Conservation (phyloP, 2,888 invertebrate species). For the Bibio marci region DNA sequence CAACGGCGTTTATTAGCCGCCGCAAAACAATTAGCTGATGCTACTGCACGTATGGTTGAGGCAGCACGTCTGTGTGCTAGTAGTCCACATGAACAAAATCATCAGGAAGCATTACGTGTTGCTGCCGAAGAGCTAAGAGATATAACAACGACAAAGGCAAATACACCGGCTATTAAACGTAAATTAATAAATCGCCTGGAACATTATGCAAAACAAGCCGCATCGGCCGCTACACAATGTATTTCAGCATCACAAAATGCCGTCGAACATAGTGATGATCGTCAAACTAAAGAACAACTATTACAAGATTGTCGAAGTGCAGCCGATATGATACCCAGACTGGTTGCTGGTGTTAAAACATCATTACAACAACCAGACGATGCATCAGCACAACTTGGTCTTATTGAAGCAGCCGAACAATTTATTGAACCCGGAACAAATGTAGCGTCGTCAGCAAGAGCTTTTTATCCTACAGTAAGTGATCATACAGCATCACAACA, state of each 20-base stretch:
- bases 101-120: slow-evolving; percentile 65
- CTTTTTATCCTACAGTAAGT: slow-evolving; percentile 64
- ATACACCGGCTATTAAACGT: slow-evolving; percentile 51
- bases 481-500: slow-evolving; percentile 64
- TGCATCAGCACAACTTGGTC: slow-evolving; percentile 57
- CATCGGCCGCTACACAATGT: slow-evolving; percentile 79
- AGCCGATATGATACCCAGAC: slow-evolving; percentile 59
- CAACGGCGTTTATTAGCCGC: slow-evolving; percentile 83
- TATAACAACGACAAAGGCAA: slow-evolving; percentile 75
- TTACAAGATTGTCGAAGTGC: slow-evolving; percentile 55
- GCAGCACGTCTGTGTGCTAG: slow-evolving; percentile 87
- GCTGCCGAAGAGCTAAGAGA: slow-evolving; percentile 89
- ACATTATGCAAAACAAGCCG: slow-evolving; percentile 68
- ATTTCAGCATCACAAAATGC: slow-evolving; percentile 78
- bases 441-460: slow-evolving; percentile 59
- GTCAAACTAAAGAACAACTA: slow-evolving; percentile 47
- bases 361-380: slow-evolving; percentile 51
- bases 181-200: slow-evolving; percentile 50
- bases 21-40: slow-evolving; percentile 87
- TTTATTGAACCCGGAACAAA: slow-evolving; percentile 60
- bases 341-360: slow-evolving; percentile 63
- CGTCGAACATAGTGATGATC: slow-evolving; percentile 41
- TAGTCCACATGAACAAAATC: slow-evolving; percentile 62
- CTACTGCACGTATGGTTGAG: slow-evolving; percentile 93
- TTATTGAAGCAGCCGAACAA: slow-evolving; percentile 70